Evolutionary conservation across 2,113 vertebrate genomes (phyloP).

Genomic region (Mionectes macconnelli): DNA sequence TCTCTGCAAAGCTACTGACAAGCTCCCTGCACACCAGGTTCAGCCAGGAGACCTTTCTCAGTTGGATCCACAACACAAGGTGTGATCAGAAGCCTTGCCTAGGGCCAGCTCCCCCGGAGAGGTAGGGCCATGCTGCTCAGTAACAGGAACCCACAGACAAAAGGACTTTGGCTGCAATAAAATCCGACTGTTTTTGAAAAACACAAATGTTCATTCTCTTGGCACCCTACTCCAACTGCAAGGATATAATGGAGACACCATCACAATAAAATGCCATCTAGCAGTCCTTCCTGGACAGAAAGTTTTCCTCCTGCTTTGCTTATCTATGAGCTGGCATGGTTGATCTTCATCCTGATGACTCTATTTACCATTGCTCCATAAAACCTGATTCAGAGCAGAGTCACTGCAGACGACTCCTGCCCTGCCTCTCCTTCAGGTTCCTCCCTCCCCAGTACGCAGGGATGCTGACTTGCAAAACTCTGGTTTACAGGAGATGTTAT

Average conservation of each 20-base stretch:
- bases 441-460: background rate
- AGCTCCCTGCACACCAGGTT: background rate
- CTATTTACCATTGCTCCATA: background rate
- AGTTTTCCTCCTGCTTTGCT: background rate
- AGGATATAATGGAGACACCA: background rate
- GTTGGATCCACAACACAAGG: background rate
- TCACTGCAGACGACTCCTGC: background rate
- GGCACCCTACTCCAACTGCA: background rate
- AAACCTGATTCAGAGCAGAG: background rate
- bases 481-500: background rate
- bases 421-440: background rate
- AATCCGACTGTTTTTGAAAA: background rate
- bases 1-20: background rate
- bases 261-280: background rate
- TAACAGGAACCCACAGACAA: background rate
- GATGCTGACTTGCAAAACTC: background rate
- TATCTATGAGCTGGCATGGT: background rate
- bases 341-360: background rate
- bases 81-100: background rate
- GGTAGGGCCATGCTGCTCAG: background rate
- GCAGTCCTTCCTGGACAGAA: background rate
- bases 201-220: background rate
- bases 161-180: background rate
- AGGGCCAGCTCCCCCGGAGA: background rate
- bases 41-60: background rate